Base-by-base conservation (phyloP, 2,797 vertebrate species). In the Orientallactaga sibirica region DNA sequence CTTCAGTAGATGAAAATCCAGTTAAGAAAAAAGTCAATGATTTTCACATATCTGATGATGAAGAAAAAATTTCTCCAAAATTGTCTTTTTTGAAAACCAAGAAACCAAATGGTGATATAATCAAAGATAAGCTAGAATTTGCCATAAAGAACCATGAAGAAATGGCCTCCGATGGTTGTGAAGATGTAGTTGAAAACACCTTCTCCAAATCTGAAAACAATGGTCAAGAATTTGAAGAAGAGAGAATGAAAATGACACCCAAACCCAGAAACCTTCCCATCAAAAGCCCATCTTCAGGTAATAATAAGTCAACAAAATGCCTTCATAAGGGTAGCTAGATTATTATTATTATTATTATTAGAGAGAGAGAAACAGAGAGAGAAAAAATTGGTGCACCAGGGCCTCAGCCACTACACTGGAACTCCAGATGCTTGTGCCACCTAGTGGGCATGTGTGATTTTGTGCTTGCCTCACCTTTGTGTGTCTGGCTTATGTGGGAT, bases 31-130 rank as follows among this genome's bases (percentile, higher is more conserved):
- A 98, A 96, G 74, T 79, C 37, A 98, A 98, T 92, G 94, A 98
- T 94, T 99, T 99, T 96, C 95, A 98, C 5, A 91, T 98, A 86
- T 98, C 98, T 66, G 98, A 99, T 24, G 98, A 98, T 68, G 98
- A 98, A 79, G 97, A 96, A 12, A 91, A 96, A 12, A 98, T 93
- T 78, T 98, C 97, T 71, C 98, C 98, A 93, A 98, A 97, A 97
- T 98, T 98, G 55, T 98, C 98, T 7, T 98, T 98, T 96, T 94
- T 99, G 96, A 99, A 99, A 98, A 98, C 96, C 29, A 98, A 78
- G 16, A 80, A 93, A 94, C 87, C 91, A 90, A 92, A 94, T 61
- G 93, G 80, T 8, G 87, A 80, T 2, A 0, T 89, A 48, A 48
- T 7, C 5, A 77, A 94, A 93, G 86, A 88, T 20, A 92, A 82